Evolutionary conservation across 2,888 invertebrate genomes (phyloP), one percentile per base, ranked within the genome.

Genomic region (Drosophila ezoana): DNA sequence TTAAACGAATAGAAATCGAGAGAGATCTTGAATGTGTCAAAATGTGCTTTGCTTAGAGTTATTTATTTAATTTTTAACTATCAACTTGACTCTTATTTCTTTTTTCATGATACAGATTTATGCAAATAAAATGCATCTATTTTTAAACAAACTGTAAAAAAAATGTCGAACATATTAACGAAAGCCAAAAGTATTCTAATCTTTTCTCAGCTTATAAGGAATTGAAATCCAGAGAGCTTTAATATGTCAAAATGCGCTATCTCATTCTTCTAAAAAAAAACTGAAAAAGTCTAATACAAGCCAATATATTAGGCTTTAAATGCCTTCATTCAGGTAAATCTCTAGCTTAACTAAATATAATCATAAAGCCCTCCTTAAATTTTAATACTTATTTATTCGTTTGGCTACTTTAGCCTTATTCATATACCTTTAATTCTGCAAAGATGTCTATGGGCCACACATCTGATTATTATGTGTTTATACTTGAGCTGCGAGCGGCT

Each of bases 101-200:
- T 3, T 20, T 20, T 18, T 18, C 1, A 18, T 1, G 18, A 18
- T 20, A 3, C 20, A 20, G 1, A 20, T 20, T 20, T 20, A 20
- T 20, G 3, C 20, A n/a, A n/a, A n/a, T n/a, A n/a, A n/a, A n/a
- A n/a, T n/a, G n/a, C n/a, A n/a, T n/a, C n/a, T n/a, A n/a, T n/a
- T n/a, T n/a, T n/a, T n/a, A n/a, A n/a, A n/a, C n/a, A n/a, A n/a
- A n/a, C n/a, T n/a, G n/a, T n/a, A n/a, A n/a, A n/a, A n/a, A n/a
- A n/a, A n/a, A n/a, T n/a, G n/a, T n/a, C n/a, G n/a, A n/a, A n/a
- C n/a, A n/a, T n/a, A n/a, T n/a, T n/a, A n/a, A n/a, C n/a, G n/a
- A n/a, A n/a, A n/a, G n/a, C n/a, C n/a, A n/a, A n/a, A n/a, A n/a
- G 58, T 60, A 61, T 60, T 60, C 67, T 58, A 61, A 41, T 48